Conservation (phyloP, 2,888 invertebrate genomes). For the Tenthredo distinguenda region DNA sequence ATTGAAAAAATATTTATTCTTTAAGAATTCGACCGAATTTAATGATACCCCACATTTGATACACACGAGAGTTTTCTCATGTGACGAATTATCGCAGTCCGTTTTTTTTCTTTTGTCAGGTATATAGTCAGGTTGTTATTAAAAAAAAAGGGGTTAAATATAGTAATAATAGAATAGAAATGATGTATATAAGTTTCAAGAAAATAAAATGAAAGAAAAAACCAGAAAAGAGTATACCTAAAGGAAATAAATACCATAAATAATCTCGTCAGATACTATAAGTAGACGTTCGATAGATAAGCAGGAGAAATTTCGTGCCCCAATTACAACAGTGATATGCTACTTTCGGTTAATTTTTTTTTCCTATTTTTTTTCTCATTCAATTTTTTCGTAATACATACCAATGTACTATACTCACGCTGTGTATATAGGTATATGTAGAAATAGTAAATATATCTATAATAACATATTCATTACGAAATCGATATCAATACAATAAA, state of each 20-base stretch:
- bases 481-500: neutral
- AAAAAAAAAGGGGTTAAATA: no score
- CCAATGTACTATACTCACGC: neutral
- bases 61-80: no score
- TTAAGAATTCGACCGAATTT: no score
- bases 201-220: neutral
- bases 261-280: neutral
- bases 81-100: no score
- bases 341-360: neutral
- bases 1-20: no score
- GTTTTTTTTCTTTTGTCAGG: no score
- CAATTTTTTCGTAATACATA: neutral
- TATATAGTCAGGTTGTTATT: no score
- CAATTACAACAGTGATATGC: neutral
- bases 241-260: neutral
- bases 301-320: slow-evolving; percentile 26
- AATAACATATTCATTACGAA: neutral
- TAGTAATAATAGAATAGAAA: no score
- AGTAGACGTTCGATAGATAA: slow-evolving; percentile 11
- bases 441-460: neutral
- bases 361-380: neutral
- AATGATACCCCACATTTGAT: no score
- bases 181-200: neutral
- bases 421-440: neutral
- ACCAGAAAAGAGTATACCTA: neutral